Conservation (phyloP, 2,888 invertebrate genomes). For the Drosophila mimetica region DNA sequence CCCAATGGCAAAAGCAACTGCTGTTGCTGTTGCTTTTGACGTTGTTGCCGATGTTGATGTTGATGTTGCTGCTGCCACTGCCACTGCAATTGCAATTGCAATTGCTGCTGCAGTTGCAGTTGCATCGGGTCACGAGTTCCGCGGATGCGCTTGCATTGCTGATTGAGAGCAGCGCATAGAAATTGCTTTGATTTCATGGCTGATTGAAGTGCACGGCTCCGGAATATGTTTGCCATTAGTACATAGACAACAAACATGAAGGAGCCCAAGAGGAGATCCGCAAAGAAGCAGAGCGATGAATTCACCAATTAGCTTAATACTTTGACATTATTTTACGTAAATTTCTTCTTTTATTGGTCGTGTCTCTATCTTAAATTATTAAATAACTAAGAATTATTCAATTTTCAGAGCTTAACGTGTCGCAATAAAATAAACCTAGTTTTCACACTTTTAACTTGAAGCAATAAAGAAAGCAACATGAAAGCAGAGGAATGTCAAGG, state of each 20-base stretch:
- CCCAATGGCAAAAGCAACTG: slow-evolving; percentile 33
- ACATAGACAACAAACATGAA: background rate
- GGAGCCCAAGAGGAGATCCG: background rate
- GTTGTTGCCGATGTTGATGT: background rate
- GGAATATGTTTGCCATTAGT: slow-evolving; percentile 3
- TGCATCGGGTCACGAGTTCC: slow-evolving; percentile 28
- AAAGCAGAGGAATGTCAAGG: background rate
- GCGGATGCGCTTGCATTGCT: slow-evolving; percentile 32
- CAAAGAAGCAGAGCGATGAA: background rate
- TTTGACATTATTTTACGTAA: background rate
- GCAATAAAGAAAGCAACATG: background rate
- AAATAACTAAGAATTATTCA: background rate
- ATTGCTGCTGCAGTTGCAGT: slow-evolving; percentile 10
- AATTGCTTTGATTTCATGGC: slow-evolving; percentile 42
- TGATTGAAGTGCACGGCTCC: slow-evolving; percentile 31
- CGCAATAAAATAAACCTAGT: background rate
- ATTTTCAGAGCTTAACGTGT: background rate
- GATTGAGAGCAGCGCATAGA: slow-evolving; percentile 38
- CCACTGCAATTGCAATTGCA: slow-evolving; percentile 22
- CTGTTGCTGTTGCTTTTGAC: slow-evolving; percentile 2
- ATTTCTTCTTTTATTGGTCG: background rate
- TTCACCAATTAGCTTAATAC: slow-evolving; percentile 3
- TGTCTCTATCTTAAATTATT: no score
- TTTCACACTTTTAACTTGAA: background rate
- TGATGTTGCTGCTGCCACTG: slow-evolving; percentile 5